Percentiles rank a stretch among this genome's conserved stretches.
These are phyloP conservation scores for Mus spicilegus DNA, from an alignment of 2,113 vertebrate species.

Conservation along the genomic window DNA sequence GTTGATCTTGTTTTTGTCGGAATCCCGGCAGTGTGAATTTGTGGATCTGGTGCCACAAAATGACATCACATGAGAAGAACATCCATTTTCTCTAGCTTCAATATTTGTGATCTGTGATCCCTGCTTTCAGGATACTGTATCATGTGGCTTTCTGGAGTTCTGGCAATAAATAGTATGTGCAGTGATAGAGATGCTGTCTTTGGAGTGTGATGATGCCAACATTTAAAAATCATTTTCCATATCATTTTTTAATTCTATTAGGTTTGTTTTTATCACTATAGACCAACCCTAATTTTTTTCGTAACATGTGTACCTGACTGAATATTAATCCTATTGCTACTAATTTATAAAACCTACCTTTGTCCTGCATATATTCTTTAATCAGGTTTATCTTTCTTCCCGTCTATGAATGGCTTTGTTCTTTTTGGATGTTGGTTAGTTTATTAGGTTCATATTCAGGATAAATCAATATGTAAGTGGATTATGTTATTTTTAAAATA, in stretches of 20 bases:
- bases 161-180: fast-evolving
- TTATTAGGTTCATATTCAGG: not conserved
- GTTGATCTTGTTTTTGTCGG: not conserved
- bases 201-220: too few species aligned
- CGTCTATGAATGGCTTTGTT: not conserved
- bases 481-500: not conserved
- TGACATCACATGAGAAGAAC: not conserved
- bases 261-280: not conserved
- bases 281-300: not conserved
- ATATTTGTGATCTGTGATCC: too few species aligned
- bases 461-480: not conserved
- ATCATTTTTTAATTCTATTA: not conserved
- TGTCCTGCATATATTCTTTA: not conserved
- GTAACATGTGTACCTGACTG: not conserved
- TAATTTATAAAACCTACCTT: not conserved
- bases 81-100: not conserved
- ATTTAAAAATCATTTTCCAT: not conserved
- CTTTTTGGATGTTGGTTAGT: not conserved
- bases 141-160: not conserved
- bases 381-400: not conserved
- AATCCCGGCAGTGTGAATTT: not conserved
- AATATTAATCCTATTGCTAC: not conserved
- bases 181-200: not conserved
- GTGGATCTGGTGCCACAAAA: not conserved
- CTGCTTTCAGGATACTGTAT: not conserved